phyloP scores from a whole-genome alignment of 1,140 invertebrate genomes.

The Hormaphis cornu region DNA sequence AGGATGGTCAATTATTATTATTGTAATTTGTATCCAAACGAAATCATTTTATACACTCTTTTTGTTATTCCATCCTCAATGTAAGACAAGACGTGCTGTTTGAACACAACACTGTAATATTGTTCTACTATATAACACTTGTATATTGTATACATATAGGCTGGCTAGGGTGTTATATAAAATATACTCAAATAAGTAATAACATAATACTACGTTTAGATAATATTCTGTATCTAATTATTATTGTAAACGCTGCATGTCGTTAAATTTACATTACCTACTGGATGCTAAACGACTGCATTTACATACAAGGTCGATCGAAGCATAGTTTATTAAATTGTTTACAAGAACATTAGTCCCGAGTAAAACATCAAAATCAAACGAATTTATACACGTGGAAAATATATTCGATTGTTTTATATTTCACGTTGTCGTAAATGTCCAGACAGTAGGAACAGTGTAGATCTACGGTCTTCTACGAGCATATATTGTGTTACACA shows the following conservation, averaged over 20 bases:
- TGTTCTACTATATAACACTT: too few relatives aligned
- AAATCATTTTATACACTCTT: too few relatives aligned
- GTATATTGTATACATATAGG: neutral
- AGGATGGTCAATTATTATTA: too few relatives aligned
- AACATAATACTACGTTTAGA: neutral
- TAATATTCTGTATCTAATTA: neutral
- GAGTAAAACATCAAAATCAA: neutral
- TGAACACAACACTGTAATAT: too few relatives aligned
- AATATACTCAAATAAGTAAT: neutral
- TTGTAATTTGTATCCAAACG: too few relatives aligned
- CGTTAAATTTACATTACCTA: slow-evolving; percentile 1
- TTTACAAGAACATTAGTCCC: neutral
- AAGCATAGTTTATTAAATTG: neutral
- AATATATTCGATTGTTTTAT: neutral
- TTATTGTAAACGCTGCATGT: neutral
- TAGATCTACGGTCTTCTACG: too few relatives aligned
- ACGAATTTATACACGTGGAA: neutral
- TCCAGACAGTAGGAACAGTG: neutral
- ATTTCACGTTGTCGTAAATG: neutral
- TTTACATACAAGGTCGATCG: neutral
- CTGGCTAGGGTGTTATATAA: neutral
- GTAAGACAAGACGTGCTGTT: too few relatives aligned
- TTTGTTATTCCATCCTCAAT: too few relatives aligned
- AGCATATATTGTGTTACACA: too few relatives aligned
- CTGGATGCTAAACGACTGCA: neutral